Evolutionary conservation across 1,140 invertebrate species (phyloP), one percentile per base, ranked within the genome.

Genomic region (Heliconius hewitsoni): DNA sequence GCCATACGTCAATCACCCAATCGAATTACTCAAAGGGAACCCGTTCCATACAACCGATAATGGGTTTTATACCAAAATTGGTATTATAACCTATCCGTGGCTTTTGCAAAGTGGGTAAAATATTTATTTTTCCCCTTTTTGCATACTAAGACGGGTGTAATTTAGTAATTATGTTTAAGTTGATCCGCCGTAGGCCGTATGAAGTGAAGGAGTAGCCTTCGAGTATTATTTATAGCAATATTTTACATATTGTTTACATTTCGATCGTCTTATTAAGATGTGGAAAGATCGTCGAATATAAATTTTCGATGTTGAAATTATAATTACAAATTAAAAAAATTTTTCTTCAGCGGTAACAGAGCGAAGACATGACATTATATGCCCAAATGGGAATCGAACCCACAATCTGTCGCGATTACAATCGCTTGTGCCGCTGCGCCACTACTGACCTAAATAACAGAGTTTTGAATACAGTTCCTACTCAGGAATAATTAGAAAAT

Each of bases 41-140:
- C 73, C 77, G 82, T 83, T 85, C 79, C 13, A 50, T 79, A 77
- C 66, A 57, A 27, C 66, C 77, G 82, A 85, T 85, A 85, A 85
- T 86, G 73, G 79, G 70, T 81, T 79, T 82, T 85, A 77, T 81
- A 82, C 78, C 74, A 82, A 88, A 89, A 89, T 85, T 85, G 83
- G 79, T 77, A 60, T 83, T 84, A 87, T 82, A 82, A 85, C 13
- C 76, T 84, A 85, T 81, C 76, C 77, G 82, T 80, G 80, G 81
- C 80, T 71, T 82, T 85, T 84, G 82, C 83, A 83, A 90, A 87
- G 79, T 82, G 84, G 86, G 81, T n/a, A 86, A 86, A 88, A 87
- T 91, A 89, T 91, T 91, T 90, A 91, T 91, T 91, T 87, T 90
- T 86, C 87, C 80, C 18, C 79, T 82, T 88, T 91, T 88, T 84